Percentiles rank a stretch among this genome's conserved stretches.
Conservation (phyloP, 1,140 invertebrate species). For the Pogonognathellus flavescens region DNA sequence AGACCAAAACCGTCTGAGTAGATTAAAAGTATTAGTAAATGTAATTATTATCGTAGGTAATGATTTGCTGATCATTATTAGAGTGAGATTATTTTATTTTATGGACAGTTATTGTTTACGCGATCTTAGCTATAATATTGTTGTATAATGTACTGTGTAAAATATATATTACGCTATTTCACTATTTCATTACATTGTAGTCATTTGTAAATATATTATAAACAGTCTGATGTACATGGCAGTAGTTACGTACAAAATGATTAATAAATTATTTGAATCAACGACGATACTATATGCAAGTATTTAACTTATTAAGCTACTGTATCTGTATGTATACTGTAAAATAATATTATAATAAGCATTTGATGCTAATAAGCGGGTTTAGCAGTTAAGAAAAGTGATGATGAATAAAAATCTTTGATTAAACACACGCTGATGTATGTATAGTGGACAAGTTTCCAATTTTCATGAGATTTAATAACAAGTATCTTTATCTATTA, state of each 20-base stretch:
- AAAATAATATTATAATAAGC: no score
- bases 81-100: slow-evolving; percentile 43
- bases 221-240: slow-evolving; percentile 33
- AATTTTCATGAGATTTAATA: no score
- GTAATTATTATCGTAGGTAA: neutral
- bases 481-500: no score
- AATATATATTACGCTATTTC: neutral
- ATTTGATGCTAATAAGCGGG: neutral
- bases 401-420: neutral
- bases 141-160: neutral
- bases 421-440: neutral
- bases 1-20: slow-evolving; percentile 6
- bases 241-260: neutral
- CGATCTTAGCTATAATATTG: neutral
- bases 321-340: no score
- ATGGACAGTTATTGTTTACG: neutral
- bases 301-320: no score
- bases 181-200: slow-evolving; percentile 7
- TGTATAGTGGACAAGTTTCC: no score
- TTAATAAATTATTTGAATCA: no score
- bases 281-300: no score
- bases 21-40: neutral
- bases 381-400: neutral
- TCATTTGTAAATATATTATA: slow-evolving; percentile 20
- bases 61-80: slow-evolving; percentile 7